Evolutionary conservation across 1,140 invertebrate species (phyloP), one percentile per base, ranked within the genome.

Genomic region (Calliphora vicina): DNA sequence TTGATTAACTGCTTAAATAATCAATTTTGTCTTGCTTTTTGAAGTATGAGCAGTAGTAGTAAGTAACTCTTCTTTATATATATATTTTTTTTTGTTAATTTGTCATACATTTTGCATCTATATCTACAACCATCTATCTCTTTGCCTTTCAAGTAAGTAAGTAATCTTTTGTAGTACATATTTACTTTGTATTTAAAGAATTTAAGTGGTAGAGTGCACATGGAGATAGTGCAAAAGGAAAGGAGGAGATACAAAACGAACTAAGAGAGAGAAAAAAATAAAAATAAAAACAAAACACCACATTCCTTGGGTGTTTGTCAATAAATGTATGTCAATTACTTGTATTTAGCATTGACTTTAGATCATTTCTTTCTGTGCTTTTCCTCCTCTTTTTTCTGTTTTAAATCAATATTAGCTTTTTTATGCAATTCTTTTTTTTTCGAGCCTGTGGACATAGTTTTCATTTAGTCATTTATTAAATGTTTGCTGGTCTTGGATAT

Each of bases 1-100:
- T 67, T 67, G 61, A 67, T 67, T 67, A 67, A 67, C n/a, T 67
- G 61, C 61, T 67, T 67, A 67, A 67, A 67, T 67, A 67, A 67
- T 67, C 61, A 67, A 67, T 67, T 23, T n/a, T 57, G 50, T 57
- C 50, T 57, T 35, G 35, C 35, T 35, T n/a, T n/a, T 35, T 35
- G 5, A 35, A 35, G 35, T 35, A 35, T 10, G 35, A 8, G 0
- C 35, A 8, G 6, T 35, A 0, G 1, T 35, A 5, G 6, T 35
- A 35, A 35, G 35, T 35, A 35, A 35, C 1, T 35, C 35, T 35
- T 57, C n/a, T n/a, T n/a, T n/a, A n/a, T n/a, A n/a, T n/a, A n/a
- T n/a, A n/a, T n/a, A n/a, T n/a, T 57, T 57, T 57, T 15, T 57
- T 57, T n/a, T 57, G 17, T 6, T 1, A n/a, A 57, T 57, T 57